phyloP scores from a whole-genome alignment of 23 tunicate genomes.

The Styela clava region DNA sequence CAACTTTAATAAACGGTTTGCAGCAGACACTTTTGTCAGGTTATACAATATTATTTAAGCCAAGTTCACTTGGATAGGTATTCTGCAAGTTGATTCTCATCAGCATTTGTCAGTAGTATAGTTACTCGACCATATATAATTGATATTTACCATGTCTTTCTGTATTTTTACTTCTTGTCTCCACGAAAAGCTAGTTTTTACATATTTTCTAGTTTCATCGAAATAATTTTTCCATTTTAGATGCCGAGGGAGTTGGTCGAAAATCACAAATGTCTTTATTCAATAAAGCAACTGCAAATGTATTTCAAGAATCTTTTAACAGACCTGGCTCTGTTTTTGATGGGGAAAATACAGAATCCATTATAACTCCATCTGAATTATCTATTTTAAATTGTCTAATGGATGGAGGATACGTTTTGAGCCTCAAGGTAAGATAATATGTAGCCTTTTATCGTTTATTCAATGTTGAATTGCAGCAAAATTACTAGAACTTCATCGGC shows the following conservation, averaged over 20 bases:
- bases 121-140: too few species aligned
- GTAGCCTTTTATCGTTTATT: background rate
- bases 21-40: too few species aligned
- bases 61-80: too few species aligned
- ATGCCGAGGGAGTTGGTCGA: conserved; percentile 45
- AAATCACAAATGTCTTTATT: conserved; percentile 57
- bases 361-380: conserved; percentile 81
- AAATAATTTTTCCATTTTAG: too few species aligned
- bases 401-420: conserved; percentile 83
- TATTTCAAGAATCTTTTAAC: conserved; percentile 45
- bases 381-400: conserved; percentile 77
- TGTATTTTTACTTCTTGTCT: too few species aligned
- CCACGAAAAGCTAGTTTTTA: too few species aligned
- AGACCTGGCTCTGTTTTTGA: conserved; percentile 48
- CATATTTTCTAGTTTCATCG: too few species aligned
- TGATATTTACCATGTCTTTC: too few species aligned
- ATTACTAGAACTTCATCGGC: background rate
- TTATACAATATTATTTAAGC: too few species aligned
- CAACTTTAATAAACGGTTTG: too few species aligned
- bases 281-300: conserved; percentile 49
- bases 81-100: too few species aligned
- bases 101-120: too few species aligned
- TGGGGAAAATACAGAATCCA: conserved; percentile 43
- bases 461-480: background rate
- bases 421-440: conserved; percentile 61